These are phyloP conservation scores for Aurelia aurita DNA, from an alignment of 30 jellyfish, hydroid and myxozoan species.

Conservation along the genomic window DNA sequence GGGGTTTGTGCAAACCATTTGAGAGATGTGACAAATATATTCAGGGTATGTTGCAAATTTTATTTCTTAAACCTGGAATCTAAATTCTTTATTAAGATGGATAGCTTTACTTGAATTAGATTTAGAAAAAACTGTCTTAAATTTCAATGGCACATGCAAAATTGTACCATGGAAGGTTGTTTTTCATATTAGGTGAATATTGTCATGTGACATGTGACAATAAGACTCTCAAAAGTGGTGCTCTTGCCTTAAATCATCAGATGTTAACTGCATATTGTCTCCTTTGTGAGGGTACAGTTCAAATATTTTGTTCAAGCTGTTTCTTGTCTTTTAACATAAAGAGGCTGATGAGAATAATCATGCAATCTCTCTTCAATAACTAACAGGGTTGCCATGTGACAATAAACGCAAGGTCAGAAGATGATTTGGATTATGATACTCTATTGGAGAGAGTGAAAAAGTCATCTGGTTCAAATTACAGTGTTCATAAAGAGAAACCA, in stretches of 20 bases:
- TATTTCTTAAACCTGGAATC: neutral
- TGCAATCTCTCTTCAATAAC: neutral
- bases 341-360: neutral
- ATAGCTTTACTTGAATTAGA: neutral
- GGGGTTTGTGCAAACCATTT: conserved; percentile 95
- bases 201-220: neutral
- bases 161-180: neutral
- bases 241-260: no score
- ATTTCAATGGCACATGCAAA: conserved; percentile 1
- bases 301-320: neutral
- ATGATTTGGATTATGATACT: conserved; percentile 83
- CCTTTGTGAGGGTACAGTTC: no score
- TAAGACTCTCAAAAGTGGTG: no score
- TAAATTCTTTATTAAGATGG: no score
- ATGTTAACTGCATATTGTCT: no score
- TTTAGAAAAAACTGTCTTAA: neutral
- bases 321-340: no score
- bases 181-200: neutral
- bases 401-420: conserved; percentile 91
- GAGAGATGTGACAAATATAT: conserved; percentile 80
- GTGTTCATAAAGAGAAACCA: conserved; percentile 94
- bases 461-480: conserved; percentile 95
- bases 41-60: conserved; percentile 62
- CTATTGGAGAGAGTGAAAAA: conserved; percentile 86
- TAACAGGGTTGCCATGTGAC: conserved; percentile 95